Base-by-base conservation (phyloP, 2,797 vertebrate genomes). In the Chromis chromis region DNA sequence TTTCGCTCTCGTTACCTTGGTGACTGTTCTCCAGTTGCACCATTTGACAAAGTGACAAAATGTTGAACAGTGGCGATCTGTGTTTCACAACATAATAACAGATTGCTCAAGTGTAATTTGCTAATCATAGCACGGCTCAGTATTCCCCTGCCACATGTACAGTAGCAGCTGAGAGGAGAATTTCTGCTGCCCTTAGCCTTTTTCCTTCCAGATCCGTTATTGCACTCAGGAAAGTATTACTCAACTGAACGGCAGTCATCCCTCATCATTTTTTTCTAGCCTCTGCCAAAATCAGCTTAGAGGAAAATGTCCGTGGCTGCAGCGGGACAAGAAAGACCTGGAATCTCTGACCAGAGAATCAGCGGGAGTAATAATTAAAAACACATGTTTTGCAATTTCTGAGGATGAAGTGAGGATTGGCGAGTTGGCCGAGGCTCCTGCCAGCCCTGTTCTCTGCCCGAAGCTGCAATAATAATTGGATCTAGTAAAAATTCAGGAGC, bases 191-290 rank as follows among this genome's bases (percentile, higher is more conserved):
- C 40, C 46, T 72, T 61, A 33, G 64, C 52, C 27, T 76, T 72
- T 74, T 81, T 76, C n/a, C n/a, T n/a, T 65, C 46, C n/a, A 57
- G 40, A 27, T 28, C 31, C n/a, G 25, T 48, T 57, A 21, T 24
- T 54, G 57, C 22, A 48, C 50, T 58, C 58, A 55, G 86, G 93
- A 93, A 94, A 94, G 66, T 86, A n/a, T 91, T 70, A 81, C 81
- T 84, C 59, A 78, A 24, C 78, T 69, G 33, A 50, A 67, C 33
- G 48, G 22, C 25, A 42, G 66, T 28, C 19, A 12, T 73, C 63
- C 68, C 75, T 65, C 24, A 50, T 88, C 27, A 33, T 71, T 86
- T 83, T 68, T 78, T 36, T 84, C 31, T 59, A 78, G 42, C 22
- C 54, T 68, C 33, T 62, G 84, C 79, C 87, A 88, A 86, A 83